Evolutionary conservation across 37 sponge, comb jelly and placozoan genomes (phyloP).

Genomic region (Oopsacas minuta): DNA sequence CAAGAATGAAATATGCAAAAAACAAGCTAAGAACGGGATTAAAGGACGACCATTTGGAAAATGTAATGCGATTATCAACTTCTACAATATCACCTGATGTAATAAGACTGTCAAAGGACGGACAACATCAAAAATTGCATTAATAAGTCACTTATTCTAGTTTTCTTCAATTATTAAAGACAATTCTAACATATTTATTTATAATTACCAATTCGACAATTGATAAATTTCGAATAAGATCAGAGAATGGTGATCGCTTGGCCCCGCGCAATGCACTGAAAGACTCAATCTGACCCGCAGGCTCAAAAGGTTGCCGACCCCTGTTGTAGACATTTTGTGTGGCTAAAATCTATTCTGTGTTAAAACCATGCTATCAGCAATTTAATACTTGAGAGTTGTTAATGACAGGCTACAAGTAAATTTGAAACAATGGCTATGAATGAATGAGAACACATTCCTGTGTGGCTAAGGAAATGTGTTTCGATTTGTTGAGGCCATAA

Average conservation of each 20-base stretch:
- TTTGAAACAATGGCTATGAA: too few relatives aligned
- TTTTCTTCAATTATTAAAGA: neutral
- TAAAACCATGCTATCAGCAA: too few relatives aligned
- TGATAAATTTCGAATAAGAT: neutral
- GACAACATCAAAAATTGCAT: neutral
- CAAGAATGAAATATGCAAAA: conserved; percentile 1
- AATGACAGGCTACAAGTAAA: too few relatives aligned
- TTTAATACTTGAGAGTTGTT: too few relatives aligned
- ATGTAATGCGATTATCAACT: neutral
- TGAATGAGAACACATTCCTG: too few relatives aligned
- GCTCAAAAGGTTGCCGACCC: neutral
- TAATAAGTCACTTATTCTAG: too few relatives aligned
- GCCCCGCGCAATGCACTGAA: neutral
- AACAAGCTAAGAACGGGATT: neutral
- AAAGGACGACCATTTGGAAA: neutral
- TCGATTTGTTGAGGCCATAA: too few relatives aligned
- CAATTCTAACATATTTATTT: neutral
- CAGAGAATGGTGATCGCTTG: neutral
- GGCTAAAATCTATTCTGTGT: too few relatives aligned
- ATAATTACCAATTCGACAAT: neutral
- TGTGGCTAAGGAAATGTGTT: too few relatives aligned
- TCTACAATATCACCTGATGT: neutral
- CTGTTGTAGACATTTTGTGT: neutral
- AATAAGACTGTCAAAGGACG: neutral
- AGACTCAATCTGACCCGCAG: neutral